phyloP scores from a whole-genome alignment of 2,797 vertebrate genomes.

The Crax fasciolata region DNA sequence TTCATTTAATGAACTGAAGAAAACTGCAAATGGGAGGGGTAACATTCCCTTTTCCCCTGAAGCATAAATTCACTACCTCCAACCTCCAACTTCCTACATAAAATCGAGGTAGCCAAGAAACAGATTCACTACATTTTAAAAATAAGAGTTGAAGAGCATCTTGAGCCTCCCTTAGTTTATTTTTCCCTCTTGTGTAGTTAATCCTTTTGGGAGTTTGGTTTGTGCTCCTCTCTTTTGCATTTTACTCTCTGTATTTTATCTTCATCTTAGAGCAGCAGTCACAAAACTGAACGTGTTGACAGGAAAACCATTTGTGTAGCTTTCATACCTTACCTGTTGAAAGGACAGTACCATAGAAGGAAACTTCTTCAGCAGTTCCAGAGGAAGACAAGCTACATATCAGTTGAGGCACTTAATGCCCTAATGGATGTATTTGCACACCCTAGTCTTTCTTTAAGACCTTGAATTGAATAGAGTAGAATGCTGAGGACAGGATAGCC shows the following conservation, averaged over 20 bases:
- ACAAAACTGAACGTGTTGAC: background rate
- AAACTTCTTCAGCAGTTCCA: background rate
- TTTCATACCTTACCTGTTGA: background rate
- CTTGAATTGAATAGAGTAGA: background rate
- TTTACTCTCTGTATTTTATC: background rate
- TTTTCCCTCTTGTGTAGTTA: background rate
- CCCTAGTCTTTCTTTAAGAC: background rate
- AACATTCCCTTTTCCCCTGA: constrained; percentile 33
- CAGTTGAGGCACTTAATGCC: background rate
- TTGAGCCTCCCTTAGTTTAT: background rate
- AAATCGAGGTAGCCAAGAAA: constrained; percentile 15
- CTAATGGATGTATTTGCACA: background rate
- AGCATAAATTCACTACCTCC: constrained; percentile 54
- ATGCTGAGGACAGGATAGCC: background rate
- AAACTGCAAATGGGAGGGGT: constrained; percentile 73
- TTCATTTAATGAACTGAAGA: constrained; percentile 85
- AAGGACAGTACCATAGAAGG: background rate
- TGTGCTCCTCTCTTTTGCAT: background rate
- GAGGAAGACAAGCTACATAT: background rate
- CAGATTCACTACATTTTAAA: background rate
- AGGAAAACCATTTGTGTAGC: background rate
- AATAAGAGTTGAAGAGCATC: background rate
- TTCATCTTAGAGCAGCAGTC: background rate
- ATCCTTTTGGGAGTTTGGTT: background rate
- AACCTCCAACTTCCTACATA: background rate